Conservation (phyloP, 2,888 invertebrate genomes). For the Melanchra persicariae region DNA sequence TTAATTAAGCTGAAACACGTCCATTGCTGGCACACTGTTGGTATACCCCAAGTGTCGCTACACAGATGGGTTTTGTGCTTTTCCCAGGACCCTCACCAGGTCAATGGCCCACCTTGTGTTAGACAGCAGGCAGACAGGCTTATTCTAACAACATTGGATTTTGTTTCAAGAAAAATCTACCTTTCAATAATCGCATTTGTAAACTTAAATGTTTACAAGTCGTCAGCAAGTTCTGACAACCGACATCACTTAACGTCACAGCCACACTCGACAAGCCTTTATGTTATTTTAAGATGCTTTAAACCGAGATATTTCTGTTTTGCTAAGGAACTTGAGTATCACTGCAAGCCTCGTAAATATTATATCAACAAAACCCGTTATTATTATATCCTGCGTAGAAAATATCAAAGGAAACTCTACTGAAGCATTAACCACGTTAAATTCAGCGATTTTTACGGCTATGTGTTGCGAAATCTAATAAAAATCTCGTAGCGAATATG, state of each 20-base stretch:
- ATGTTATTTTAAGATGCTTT: conserved; percentile 21
- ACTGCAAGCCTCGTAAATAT: conserved; percentile 10
- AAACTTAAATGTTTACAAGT: conserved; percentile 15
- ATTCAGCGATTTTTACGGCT: conserved; percentile 7
- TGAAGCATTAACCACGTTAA: conserved; percentile 7
- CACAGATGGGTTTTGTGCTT: no score
- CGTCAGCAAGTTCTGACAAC: conserved; percentile 28
- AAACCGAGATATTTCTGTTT: conserved; percentile 26
- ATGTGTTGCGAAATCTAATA: conserved; percentile 37
- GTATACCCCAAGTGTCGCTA: no score
- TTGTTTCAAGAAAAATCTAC: neutral
- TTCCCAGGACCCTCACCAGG: neutral
- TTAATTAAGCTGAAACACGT: neutral
- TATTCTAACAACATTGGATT: neutral
- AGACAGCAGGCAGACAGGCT: neutral
- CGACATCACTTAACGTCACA: conserved; percentile 27
- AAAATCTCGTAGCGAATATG: conserved; percentile 41
- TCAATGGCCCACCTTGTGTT: no score
- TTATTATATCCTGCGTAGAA: conserved; percentile 1
- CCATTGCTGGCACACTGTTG: neutral
- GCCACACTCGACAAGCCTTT: conserved; percentile 13
- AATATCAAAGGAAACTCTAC: conserved; percentile 20
- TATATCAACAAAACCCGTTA: neutral
- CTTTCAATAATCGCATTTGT: neutral
- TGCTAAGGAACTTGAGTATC: conserved; percentile 7